Evolutionary conservation across 2,797 vertebrate species (phyloP), one percentile per base, ranked within the genome.

Genomic region (Danio jaintianensis): DNA sequence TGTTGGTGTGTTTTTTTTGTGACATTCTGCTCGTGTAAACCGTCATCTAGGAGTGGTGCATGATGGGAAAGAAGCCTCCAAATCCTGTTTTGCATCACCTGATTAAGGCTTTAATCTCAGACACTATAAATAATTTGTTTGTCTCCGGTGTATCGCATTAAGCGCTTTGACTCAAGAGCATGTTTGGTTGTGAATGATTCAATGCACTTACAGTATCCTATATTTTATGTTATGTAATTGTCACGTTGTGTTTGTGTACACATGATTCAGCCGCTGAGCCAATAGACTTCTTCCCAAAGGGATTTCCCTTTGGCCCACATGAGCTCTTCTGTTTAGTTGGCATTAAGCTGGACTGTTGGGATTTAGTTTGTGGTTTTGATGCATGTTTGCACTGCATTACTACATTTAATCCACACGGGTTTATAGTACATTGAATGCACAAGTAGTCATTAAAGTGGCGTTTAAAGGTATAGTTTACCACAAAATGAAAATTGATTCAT

Each of bases 71-170:
- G 84, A 75, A 29, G 38, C 78, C 84, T 86, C 87, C 88, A 91
- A 93, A 92, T 92, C 91, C 91, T 90, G 90, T 93, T 92, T 89
- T 91, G 91, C 91, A 86, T 87, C 88, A 88, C 89, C 92, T 85
- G 91, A 93, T 93, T 93, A 93, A 88, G 85, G 89, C 68, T 83
- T 83, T 93, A 93, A 93, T 93, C 91, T 86, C 85, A 83, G 75
- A 84, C 64, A 64, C 89, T 92, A 92, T 89, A 92, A 92, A 94
- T 93, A 93, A 90, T 91, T 85, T 79, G 83, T 88, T 75, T 89
- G 86, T 87, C 85, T n/a, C 47, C 20, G 82, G 12, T 66, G 77
- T 79, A 84, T 88, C 83, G 85, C 87, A 84, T 55, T 12, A 53
- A 85, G 76, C 81, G 86, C 80, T 64, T 47, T 77, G 42, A 18